phyloP scores from a whole-genome alignment of 2,113 vertebrate species.

The Cyanoliseus patagonus region DNA sequence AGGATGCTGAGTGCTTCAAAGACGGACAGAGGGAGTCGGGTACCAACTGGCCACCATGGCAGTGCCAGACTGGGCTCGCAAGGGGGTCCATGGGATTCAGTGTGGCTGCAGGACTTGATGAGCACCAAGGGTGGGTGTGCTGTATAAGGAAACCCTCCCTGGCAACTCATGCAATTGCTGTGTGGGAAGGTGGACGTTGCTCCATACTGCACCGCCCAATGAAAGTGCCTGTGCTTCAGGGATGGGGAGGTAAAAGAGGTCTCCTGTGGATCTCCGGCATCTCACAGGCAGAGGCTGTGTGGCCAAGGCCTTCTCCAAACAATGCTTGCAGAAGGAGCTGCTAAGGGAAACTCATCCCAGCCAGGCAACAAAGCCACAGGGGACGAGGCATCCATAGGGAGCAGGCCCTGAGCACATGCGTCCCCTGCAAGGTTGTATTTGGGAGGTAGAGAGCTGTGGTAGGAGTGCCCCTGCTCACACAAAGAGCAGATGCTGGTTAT shows the following conservation, averaged over 20 bases:
- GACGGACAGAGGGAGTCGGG: background rate
- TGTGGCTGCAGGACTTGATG: background rate
- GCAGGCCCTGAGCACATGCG: accelerated
- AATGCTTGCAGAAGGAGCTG: background rate
- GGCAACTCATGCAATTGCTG: accelerated
- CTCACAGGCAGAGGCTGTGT: accelerated
- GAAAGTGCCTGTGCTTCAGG: background rate
- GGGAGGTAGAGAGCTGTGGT: constrained; percentile 5
- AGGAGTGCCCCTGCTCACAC: constrained; percentile 27
- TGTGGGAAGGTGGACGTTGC: background rate
- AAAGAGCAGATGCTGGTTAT: constrained; percentile 62
- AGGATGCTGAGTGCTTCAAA: accelerated
- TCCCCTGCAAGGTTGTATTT: background rate
- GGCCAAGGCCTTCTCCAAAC: background rate
- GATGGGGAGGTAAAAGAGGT: background rate
- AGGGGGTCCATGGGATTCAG: accelerated
- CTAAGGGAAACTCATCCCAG: background rate
- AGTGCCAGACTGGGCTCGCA: accelerated
- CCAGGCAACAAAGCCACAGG: background rate
- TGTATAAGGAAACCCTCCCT: too few relatives aligned
- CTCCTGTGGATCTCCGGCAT: background rate
- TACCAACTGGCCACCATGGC: accelerated
- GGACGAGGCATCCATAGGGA: background rate
- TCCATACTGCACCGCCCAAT: background rate
- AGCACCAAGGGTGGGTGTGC: background rate